Conservation (phyloP, 2,113 vertebrate genomes). For the Apteryx mantelli region DNA sequence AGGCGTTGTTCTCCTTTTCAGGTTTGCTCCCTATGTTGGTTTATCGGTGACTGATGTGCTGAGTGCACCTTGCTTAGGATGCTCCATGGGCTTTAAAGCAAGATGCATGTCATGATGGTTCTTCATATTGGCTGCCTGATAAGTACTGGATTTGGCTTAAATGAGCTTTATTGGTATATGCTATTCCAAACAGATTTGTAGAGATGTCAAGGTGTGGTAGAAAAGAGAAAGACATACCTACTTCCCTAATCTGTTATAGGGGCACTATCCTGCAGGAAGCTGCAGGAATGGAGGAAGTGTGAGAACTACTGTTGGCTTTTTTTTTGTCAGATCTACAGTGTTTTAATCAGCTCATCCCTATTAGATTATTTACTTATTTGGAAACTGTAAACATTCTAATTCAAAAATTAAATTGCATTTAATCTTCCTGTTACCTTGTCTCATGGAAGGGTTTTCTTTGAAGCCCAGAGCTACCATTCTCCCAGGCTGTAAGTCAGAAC, state of each 20-base stretch:
- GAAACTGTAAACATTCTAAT: neutral
- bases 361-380: neutral
- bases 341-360: neutral
- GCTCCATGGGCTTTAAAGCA: neutral
- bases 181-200: neutral
- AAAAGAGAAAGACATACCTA: neutral
- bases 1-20: neutral
- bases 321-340: neutral
- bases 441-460: neutral
- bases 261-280: neutral
- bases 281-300: neutral
- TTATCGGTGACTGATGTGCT: fast-evolving
- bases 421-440: neutral
- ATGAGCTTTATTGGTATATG: neutral
- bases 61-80: fast-evolving
- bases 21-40: neutral
- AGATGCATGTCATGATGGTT: neutral
- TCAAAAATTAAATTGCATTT: neutral
- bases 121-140: neutral
- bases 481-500: neutral
- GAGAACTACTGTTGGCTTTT: neutral
- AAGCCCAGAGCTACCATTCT: neutral
- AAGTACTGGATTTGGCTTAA: neutral
- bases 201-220: neutral
- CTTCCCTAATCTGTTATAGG: neutral